phyloP scores from a whole-genome alignment of 2,888 invertebrate genomes.

The Megaustenia siamemsis region DNA sequence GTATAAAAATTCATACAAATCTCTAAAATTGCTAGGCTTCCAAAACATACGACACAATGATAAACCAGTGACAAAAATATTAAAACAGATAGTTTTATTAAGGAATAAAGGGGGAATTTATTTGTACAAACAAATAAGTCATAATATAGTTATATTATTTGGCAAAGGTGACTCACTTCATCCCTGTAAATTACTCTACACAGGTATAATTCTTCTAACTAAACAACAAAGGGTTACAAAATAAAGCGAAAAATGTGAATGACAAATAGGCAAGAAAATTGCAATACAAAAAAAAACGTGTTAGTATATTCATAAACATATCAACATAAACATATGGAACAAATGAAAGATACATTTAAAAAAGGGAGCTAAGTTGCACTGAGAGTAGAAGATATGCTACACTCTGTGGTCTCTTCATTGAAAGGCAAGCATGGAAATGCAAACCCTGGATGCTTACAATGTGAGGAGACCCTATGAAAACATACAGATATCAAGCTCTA shows the following conservation, averaged over 20 bases:
- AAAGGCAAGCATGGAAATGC: no score
- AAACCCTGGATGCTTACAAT: no score
- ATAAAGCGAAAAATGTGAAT: not conserved
- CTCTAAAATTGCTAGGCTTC: no score
- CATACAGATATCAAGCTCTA: no score
- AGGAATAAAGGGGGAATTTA: not conserved
- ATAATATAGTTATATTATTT: constrained; percentile 33
- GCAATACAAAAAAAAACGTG: not conserved
- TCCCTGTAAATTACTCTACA: constrained; percentile 18
- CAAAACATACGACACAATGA: no score
- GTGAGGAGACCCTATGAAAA: no score
- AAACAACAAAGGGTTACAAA: not conserved
- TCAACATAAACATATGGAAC: not conserved
- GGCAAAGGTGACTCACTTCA: constrained; percentile 30
- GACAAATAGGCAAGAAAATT: not conserved
- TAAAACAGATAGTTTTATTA: not conserved
- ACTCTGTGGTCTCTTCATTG: no score
- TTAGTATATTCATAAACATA: not conserved
- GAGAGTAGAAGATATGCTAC: no score
- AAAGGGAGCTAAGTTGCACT: no score
- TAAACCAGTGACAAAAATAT: not conserved
- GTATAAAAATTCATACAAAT: no score
- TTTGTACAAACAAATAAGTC: not conserved
- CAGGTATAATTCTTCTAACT: not conserved
- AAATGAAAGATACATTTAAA: no score